phyloP scores from a whole-genome alignment of 2,888 invertebrate species.

The Oscheius sp. region DNA sequence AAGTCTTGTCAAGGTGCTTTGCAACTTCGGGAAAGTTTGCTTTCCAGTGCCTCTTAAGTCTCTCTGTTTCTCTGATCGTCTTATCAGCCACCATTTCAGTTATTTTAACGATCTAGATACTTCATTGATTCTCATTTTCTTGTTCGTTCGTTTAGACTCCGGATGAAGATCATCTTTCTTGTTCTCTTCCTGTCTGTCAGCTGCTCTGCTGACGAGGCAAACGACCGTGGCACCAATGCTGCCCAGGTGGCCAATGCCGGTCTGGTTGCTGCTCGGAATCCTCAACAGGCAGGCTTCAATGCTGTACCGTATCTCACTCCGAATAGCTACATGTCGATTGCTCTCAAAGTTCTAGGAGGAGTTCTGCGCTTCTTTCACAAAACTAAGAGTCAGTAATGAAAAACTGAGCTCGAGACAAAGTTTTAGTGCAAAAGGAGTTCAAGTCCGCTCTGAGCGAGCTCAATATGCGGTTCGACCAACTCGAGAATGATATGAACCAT shows the following conservation, averaged over 20 bases:
- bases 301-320: slow-evolving; percentile 2
- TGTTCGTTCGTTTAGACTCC: no score
- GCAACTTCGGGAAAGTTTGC: no score
- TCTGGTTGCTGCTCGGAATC: background rate
- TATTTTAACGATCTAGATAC: no score
- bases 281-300: background rate
- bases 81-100: no score
- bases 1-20: no score
- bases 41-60: no score
- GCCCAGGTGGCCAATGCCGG: slow-evolving; percentile 11
- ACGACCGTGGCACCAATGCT: slow-evolving; percentile 5
- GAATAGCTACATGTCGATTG: slow-evolving; percentile 1
- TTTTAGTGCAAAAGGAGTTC: slow-evolving; percentile 9
- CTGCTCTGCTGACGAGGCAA: background rate
- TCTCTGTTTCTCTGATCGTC: no score
- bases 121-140: no score
- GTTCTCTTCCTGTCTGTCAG: no score
- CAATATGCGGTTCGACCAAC: slow-evolving; percentile 7
- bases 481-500: slow-evolving; percentile 2
- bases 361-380: background rate
- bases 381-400: background rate
- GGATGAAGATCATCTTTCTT: no score
- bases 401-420: background rate
- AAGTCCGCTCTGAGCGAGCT: slow-evolving; percentile 2
- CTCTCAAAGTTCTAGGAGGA: slow-evolving; percentile 2